Evolutionary conservation across 2,888 invertebrate species (phyloP).

Genomic region (Eupithecia insigniata): DNA sequence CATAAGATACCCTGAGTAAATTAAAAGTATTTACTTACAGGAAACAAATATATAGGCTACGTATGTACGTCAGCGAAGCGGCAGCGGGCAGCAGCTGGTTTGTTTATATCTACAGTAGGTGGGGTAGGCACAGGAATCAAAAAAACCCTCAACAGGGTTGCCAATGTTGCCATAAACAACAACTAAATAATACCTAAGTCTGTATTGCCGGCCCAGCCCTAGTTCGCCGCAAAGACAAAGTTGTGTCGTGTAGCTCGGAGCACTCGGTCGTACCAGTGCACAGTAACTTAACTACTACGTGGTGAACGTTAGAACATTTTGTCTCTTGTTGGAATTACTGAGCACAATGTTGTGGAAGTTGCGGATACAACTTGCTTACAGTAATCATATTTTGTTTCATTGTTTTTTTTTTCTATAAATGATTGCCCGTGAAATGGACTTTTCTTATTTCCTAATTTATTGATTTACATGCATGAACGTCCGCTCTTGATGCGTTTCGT

Average conservation of each 20-base stretch:
- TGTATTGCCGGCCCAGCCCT: background rate
- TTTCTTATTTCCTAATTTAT: background rate
- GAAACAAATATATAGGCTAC: too few relatives aligned
- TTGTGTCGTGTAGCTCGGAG: background rate
- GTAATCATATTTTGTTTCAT: background rate
- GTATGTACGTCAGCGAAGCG: too few relatives aligned
- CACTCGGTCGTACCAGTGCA: background rate
- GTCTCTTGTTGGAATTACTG: background rate
- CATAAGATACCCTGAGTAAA: too few relatives aligned
- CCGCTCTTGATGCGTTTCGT: background rate
- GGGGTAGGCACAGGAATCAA: too few relatives aligned
- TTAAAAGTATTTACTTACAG: too few relatives aligned
- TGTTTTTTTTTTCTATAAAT: background rate
- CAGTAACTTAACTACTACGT: background rate
- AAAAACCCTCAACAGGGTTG: background rate
- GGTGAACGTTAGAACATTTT: background rate
- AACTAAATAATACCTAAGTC: background rate
- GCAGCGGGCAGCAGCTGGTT: too few relatives aligned
- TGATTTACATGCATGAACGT: background rate
- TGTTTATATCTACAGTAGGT: too few relatives aligned
- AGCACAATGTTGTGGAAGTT: background rate
- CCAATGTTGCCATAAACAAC: background rate
- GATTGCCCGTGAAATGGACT: background rate
- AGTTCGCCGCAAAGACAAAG: background rate
- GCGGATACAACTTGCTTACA: background rate